phyloP scores from a whole-genome alignment of 2,888 invertebrate genomes.

The Standfussiana lucernea region DNA sequence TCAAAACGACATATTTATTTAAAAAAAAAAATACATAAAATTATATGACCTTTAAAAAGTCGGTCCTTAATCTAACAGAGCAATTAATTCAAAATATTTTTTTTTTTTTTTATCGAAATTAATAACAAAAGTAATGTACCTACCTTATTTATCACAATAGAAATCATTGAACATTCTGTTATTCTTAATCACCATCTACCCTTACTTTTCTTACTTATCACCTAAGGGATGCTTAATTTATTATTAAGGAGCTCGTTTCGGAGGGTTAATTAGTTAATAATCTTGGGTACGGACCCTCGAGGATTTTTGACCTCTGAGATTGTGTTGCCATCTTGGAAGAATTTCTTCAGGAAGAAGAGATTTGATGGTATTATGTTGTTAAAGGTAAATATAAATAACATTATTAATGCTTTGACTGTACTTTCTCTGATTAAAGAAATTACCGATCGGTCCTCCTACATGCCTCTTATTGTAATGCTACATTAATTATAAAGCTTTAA shows the following conservation, averaged over 20 bases:
- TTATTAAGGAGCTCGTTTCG: conserved; percentile 70
- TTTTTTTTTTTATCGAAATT: too few relatives aligned
- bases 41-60: too few relatives aligned
- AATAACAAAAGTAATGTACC: background rate
- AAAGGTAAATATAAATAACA: background rate
- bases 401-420: background rate
- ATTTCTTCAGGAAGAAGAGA: background rate
- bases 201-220: conserved; percentile 42
- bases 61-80: too few relatives aligned
- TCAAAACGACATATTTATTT: too few relatives aligned
- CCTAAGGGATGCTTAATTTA: conserved; percentile 69
- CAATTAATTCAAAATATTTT: too few relatives aligned
- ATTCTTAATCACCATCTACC: conserved; percentile 6
- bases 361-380: background rate
- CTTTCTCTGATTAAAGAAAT: conserved; percentile 6
- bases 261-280: conserved; percentile 74
- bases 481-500: too few relatives aligned
- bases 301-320: conserved; percentile 57
- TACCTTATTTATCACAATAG: conserved; percentile 3
- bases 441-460: background rate
- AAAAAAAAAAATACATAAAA: too few relatives aligned
- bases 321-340: conserved; percentile 6
- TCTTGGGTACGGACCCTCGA: conserved; percentile 43
- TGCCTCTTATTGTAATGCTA: background rate
- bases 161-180: conserved; percentile 7